Conservation (phyloP, 2,888 invertebrate genomes). For the Eupithecia pulchellata region DNA sequence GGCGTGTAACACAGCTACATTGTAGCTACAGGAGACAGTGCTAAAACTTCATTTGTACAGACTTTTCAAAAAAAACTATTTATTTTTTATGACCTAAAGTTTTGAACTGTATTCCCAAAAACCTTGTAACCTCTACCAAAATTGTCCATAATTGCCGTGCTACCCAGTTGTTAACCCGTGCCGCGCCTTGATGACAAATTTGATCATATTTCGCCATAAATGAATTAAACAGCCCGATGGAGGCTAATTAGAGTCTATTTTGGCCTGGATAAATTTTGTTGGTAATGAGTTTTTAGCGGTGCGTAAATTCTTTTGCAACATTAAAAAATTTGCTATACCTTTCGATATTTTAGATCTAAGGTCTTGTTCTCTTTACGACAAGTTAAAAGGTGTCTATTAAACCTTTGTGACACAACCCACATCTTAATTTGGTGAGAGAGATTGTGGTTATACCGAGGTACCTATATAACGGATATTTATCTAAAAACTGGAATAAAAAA, state of each 20-base stretch:
- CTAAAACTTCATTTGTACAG: too few relatives aligned
- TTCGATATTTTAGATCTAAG: too few relatives aligned
- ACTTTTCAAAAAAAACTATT: neutral
- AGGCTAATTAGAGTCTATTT: constrained; percentile 27
- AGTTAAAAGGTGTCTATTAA: too few relatives aligned
- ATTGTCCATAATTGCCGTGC: constrained; percentile 21
- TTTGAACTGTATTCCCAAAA: neutral
- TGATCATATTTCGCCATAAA: constrained; percentile 51
- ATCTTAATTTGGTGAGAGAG: too few relatives aligned
- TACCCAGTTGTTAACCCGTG: constrained; percentile 34
- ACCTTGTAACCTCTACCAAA: constrained; percentile 24
- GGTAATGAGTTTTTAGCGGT: neutral
- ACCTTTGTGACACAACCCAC: too few relatives aligned
- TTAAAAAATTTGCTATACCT: neutral
- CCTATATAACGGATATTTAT: too few relatives aligned
- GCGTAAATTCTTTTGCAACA: neutral
- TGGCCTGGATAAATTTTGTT: constrained; percentile 18
- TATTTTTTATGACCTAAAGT: neutral
- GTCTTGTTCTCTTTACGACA: too few relatives aligned
- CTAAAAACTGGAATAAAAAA: too few relatives aligned
- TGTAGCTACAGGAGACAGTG: too few relatives aligned
- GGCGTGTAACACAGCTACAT: too few relatives aligned
- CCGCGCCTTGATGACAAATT: constrained; percentile 45
- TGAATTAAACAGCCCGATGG: constrained; percentile 42
- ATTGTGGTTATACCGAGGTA: too few relatives aligned